phyloP scores from a whole-genome alignment of 2,888 invertebrate genomes.

The Dasypogon diadema region DNA sequence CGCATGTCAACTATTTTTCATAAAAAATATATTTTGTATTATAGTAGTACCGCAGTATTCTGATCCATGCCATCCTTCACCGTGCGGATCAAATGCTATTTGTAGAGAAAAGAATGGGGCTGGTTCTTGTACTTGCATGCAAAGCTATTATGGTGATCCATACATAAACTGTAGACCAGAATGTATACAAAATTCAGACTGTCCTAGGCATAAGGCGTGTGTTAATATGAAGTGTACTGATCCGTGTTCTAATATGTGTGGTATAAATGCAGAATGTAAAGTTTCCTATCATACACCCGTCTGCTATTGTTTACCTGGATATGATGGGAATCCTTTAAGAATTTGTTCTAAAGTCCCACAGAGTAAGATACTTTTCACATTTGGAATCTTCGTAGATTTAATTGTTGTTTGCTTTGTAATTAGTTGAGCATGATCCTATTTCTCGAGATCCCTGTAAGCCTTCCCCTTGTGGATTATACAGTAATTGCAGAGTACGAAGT shows the following conservation, averaged over 20 bases:
- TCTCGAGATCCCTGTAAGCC: conserved; percentile 73
- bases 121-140: conserved; percentile 84
- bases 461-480: conserved; percentile 85
- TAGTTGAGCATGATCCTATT: conserved; percentile 60
- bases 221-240: conserved; percentile 86
- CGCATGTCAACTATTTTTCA: conserved; percentile 12
- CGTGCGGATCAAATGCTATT: conserved; percentile 87
- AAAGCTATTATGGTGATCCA: conserved; percentile 88
- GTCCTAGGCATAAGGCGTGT: conserved; percentile 81
- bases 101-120: conserved; percentile 85
- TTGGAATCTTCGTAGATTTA: conserved; percentile 18
- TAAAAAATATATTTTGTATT: conserved; percentile 41
- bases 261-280: conserved; percentile 84
- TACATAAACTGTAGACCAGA: conserved; percentile 88
- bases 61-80: conserved; percentile 84
- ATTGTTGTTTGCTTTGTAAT: too few species aligned
- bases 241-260: conserved; percentile 86
- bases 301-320: conserved; percentile 80
- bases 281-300: conserved; percentile 86
- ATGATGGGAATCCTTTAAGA: conserved; percentile 82
- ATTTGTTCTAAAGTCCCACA: conserved; percentile 72
- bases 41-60: conserved; percentile 71
- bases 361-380: conserved; percentile 36
- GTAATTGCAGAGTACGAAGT: conserved; percentile 79
- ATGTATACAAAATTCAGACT: conserved; percentile 89